These are phyloP conservation scores for Agriotes lineatus DNA, from an alignment of 2,888 invertebrate genomes.

Conservation along the genomic window DNA sequence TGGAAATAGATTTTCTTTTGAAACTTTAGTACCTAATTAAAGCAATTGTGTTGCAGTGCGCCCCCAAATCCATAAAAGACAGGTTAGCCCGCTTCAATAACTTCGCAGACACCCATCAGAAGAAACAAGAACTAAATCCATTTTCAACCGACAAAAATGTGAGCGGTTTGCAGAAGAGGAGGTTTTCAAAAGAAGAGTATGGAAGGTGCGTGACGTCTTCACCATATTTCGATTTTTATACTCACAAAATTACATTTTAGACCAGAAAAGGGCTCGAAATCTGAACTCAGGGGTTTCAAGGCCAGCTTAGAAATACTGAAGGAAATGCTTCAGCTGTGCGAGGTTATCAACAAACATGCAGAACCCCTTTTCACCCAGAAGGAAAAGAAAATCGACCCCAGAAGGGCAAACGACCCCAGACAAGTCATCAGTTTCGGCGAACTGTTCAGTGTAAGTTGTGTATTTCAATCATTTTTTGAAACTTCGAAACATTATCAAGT, in stretches of 20 bases:
- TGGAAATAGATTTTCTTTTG: no score
- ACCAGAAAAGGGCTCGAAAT: slow-evolving; percentile 90
- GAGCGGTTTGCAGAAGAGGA: slow-evolving; percentile 72
- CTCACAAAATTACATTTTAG: slow-evolving; percentile 69
- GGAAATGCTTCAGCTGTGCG: slow-evolving; percentile 93
- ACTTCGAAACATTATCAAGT: no score
- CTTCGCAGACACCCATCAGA: slow-evolving; percentile 81
- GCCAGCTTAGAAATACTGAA: slow-evolving; percentile 85
- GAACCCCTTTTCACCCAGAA: slow-evolving; percentile 70
- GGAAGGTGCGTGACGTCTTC: no score
- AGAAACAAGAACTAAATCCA: slow-evolving; percentile 87
- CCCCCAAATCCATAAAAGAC: slow-evolving; percentile 73
- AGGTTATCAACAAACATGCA: slow-evolving; percentile 87
- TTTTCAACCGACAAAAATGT: slow-evolving; percentile 71
- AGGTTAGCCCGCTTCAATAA: slow-evolving; percentile 90
- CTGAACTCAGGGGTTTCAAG: slow-evolving; percentile 89
- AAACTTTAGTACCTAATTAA: no score
- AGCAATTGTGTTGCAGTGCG: slow-evolving; percentile 75
- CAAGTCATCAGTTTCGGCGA: slow-evolving; percentile 93
- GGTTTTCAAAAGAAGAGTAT: slow-evolving; percentile 88
- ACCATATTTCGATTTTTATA: no score
- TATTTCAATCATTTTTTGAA: no score
- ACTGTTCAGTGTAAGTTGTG: slow-evolving; percentile 85
- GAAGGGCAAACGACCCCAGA: no score
- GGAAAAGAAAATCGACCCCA: slow-evolving; percentile 72